These are phyloP conservation scores for Halcyon leucocephala DNA, from an alignment of 2,797 vertebrate species.

Conservation along the genomic window DNA sequence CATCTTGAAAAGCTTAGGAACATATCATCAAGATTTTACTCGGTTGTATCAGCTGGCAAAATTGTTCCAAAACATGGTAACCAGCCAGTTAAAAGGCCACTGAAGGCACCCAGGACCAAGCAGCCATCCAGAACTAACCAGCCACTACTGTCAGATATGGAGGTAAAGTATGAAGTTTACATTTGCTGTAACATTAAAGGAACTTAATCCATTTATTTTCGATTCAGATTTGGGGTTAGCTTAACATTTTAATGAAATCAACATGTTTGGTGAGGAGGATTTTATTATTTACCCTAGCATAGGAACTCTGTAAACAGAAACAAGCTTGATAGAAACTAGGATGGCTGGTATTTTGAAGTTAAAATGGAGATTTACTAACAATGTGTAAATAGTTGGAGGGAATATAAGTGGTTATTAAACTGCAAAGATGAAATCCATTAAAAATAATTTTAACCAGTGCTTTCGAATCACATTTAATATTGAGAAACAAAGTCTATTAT, in stretches of 20 bases:
- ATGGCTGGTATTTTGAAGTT: neutral
- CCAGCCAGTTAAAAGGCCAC: constrained; percentile 82
- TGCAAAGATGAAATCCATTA: neutral
- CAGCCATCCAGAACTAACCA: constrained; percentile 93
- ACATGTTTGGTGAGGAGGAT: neutral
- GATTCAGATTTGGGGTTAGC: neutral
- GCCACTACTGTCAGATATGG: constrained; percentile 78
- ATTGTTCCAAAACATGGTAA: constrained; percentile 79
- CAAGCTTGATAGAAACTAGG: neutral
- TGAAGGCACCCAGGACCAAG: constrained; percentile 93
- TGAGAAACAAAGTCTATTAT: neutral
- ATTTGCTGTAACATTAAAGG: neutral
- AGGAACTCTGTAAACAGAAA: neutral
- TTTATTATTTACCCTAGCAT: neutral
- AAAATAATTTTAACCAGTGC: neutral
- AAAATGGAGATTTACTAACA: neutral
- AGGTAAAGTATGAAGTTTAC: constrained; percentile 77
- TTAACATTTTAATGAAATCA: neutral
- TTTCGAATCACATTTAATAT: neutral
- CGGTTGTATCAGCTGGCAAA: constrained; percentile 73
- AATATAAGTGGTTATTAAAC: neutral
- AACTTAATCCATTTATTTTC: neutral
- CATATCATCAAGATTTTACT: constrained; percentile 73
- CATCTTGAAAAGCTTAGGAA: constrained; percentile 25
- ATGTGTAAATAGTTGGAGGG: neutral